phyloP scores from a whole-genome alignment of 1,140 invertebrate species.

The Ceratina japonica region DNA sequence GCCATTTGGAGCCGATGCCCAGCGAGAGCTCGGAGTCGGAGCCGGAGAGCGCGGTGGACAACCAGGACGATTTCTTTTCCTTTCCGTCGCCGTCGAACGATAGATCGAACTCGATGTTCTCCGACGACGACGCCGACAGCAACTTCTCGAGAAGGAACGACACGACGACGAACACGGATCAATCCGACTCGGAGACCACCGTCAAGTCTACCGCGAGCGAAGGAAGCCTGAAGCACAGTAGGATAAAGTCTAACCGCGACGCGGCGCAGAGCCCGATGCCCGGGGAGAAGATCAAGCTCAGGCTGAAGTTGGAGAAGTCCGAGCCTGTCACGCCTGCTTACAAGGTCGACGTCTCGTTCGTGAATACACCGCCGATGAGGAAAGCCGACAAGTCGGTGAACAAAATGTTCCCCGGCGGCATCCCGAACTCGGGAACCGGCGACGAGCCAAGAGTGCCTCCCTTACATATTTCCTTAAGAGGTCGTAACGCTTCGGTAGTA shows the following conservation, averaged over 20 bases:
- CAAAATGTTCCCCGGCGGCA: slow-evolving; percentile 71
- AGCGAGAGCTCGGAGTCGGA: slow-evolving; percentile 82
- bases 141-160: slow-evolving; percentile 79
- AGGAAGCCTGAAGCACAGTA: slow-evolving; percentile 77
- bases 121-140: slow-evolving; percentile 81
- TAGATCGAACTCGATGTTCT: slow-evolving; percentile 82
- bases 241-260: slow-evolving; percentile 75
- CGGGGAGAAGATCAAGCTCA: slow-evolving; percentile 90
- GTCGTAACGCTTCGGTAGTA: slow-evolving; percentile 92
- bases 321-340: slow-evolving; percentile 88
- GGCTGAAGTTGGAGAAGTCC: slow-evolving; percentile 90
- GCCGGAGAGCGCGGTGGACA: slow-evolving; percentile 78
- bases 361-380: slow-evolving; percentile 79
- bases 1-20: slow-evolving; percentile 89
- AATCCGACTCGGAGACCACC: slow-evolving; percentile 84
- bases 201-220: slow-evolving; percentile 81
- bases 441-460: slow-evolving; percentile 92
- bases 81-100: slow-evolving; percentile 81
- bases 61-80: slow-evolving; percentile 80
- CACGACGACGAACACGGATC: slow-evolving; percentile 80
- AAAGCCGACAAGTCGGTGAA: slow-evolving; percentile 79
- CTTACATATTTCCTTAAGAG: slow-evolving; percentile 92
- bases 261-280: slow-evolving; percentile 76
- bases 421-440: slow-evolving; percentile 64
- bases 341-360: slow-evolving; percentile 89